These are phyloP conservation scores for Ditula angustiorana DNA, from an alignment of 2,888 invertebrate species.

Conservation along the genomic window DNA sequence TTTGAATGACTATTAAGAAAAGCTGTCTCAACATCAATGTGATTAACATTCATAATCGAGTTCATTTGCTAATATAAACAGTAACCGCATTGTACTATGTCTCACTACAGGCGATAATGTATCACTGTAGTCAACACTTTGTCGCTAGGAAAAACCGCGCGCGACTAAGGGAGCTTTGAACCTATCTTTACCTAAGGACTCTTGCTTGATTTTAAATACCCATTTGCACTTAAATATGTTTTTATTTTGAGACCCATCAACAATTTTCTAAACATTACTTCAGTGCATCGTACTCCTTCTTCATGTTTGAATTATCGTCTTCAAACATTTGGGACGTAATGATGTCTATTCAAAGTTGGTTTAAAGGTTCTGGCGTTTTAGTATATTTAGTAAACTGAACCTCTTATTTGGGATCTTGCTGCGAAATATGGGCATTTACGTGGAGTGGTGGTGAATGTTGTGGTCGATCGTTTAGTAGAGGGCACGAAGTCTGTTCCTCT, in stretches of 20 bases:
- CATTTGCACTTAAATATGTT: constrained; percentile 42
- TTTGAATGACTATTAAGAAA: neutral
- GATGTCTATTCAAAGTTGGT: constrained; percentile 1
- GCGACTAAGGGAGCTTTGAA: constrained; percentile 44
- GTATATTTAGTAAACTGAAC: neutral
- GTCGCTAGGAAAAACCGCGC: constrained; percentile 39
- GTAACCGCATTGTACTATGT: constrained; percentile 28
- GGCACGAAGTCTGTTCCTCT: neutral
- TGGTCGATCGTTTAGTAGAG: neutral
- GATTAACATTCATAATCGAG: constrained; percentile 8
- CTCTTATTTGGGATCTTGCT: constrained; percentile 4
- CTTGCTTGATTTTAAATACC: constrained; percentile 42
- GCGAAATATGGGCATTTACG: constrained; percentile 7
- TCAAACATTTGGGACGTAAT: too few species aligned
- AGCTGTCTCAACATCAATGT: constrained; percentile 7
- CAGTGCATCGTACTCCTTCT: neutral
- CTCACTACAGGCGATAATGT: constrained; percentile 44
- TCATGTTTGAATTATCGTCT: neutral
- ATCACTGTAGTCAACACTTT: constrained; percentile 39
- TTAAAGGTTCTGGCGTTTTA: constrained; percentile 13
- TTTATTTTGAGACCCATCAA: constrained; percentile 23
- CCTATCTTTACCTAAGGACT: constrained; percentile 35
- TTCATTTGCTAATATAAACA: constrained; percentile 35
- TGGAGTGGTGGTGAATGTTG: neutral
- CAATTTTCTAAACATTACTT: constrained; percentile 41